A percentile compares a stretch with the other conserved stretches of the same genome.
Conservation (phyloP, 2,113 vertebrate genomes). For the Phaetusa simplex region DNA sequence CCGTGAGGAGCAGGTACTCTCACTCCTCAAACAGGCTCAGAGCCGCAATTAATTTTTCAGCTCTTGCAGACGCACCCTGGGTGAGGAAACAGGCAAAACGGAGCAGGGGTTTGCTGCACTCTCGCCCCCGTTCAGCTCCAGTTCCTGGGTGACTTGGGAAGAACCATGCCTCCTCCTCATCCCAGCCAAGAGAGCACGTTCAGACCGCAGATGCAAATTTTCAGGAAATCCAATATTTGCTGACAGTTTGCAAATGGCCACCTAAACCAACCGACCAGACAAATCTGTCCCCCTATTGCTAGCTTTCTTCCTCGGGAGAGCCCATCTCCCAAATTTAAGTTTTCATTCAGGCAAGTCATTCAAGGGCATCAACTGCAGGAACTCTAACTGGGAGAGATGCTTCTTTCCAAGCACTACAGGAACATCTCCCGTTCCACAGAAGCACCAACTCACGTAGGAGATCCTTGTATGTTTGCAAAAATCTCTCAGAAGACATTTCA, state of each 20-base stretch:
- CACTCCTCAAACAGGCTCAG: neutral
- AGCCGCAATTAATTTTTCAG: neutral
- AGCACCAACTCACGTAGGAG: neutral
- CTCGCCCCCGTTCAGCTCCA: neutral
- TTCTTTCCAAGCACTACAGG: neutral
- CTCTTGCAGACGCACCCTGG: neutral
- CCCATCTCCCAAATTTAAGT: neutral
- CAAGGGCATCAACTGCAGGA: accelerated
- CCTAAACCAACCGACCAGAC: neutral
- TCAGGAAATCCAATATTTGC: neutral
- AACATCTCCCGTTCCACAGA: neutral
- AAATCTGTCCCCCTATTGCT: neutral
- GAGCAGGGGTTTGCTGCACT: neutral
- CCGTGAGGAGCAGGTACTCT: neutral
- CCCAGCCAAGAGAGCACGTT: neutral
- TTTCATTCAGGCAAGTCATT: no score
- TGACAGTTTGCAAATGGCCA: neutral
- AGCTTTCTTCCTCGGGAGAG: neutral
- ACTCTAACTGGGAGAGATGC: accelerated
- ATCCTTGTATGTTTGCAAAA: neutral
- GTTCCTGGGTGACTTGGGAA: neutral
- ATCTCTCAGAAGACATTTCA: neutral
- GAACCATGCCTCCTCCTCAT: neutral
- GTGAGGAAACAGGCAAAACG: accelerated
- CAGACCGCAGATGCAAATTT: accelerated